phyloP scores from a whole-genome alignment of 2,113 vertebrate genomes.

The Oreochromis aureus region DNA sequence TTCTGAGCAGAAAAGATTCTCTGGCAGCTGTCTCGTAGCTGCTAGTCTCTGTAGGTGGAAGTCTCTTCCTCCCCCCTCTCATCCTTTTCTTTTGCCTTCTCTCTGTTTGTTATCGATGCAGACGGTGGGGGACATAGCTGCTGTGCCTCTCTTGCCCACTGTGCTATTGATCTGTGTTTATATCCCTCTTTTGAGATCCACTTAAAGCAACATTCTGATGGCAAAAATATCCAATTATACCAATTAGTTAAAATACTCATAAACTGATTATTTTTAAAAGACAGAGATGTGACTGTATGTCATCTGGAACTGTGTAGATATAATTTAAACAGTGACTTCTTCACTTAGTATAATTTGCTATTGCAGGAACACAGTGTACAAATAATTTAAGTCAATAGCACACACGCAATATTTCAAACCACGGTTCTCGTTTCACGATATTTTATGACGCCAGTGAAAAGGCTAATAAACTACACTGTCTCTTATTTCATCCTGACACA shows the following conservation, averaged over 20 bases:
- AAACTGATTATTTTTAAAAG: neutral
- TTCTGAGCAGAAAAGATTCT: neutral
- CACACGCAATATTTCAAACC: neutral
- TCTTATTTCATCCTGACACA: constrained; percentile 6
- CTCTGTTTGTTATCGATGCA: constrained; percentile 18
- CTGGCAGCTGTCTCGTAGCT: neutral
- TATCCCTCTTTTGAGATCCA: constrained; percentile 10
- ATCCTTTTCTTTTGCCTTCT: neutral
- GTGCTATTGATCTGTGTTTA: constrained; percentile 44
- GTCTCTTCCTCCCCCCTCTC: neutral
- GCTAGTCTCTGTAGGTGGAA: neutral
- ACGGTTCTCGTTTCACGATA: neutral
- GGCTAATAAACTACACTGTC: neutral
- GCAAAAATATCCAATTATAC: neutral
- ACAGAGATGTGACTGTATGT: neutral
- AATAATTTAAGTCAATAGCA: neutral
- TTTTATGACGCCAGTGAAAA: neutral
- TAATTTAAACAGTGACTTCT: neutral
- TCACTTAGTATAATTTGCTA: neutral
- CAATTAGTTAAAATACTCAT: neutral
- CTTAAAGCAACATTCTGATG: constrained; percentile 6
- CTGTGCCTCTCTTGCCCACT: constrained; percentile 18
- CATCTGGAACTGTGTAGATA: neutral
- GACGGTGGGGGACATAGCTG: neutral
- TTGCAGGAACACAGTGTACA: neutral